Evolutionary conservation across 2,888 invertebrate genomes (phyloP), one percentile per base, ranked within the genome.

Genomic region (Drosophila monieri): DNA sequence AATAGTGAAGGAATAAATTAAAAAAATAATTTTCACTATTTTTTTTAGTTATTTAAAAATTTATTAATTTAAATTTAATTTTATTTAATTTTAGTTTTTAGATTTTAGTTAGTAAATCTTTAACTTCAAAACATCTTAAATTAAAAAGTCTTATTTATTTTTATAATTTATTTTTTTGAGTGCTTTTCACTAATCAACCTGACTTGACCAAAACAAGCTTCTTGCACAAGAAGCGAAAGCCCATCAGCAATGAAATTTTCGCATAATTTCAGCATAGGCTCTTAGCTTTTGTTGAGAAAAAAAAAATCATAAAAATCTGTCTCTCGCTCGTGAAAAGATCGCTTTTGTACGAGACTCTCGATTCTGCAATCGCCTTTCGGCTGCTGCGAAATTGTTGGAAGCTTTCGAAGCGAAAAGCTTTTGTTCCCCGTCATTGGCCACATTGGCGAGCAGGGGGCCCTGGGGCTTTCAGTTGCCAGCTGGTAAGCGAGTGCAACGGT

Each of bases 161-260:
- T n/a, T n/a, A n/a, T n/a, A n/a, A n/a, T n/a, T 6, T 35, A 35
- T 30, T 57, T 21, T 9, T 27, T 9, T 1, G 2, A 23, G 52
- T 61, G 62, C 12, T 43, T 21, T 4, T 35, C 27, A 54, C 18
- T 51, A 32, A 74, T 56, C 61, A 61, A 58, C 44, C 59, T 43
- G 66, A 60, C 60, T 60, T 60, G 60, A 52, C 54, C 74, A 57
- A 70, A 61, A 52, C 48, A 39, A 46, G 52, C 49, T 41, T 41
- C 65, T 78, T 78, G 72, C 80, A 69, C 80, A 80, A 80, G 56
- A 47, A 48, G 67, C 49, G 69, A 74, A 76, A 79, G 54, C 60
- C 71, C 71, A 65, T 71, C 66, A 57, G 65, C 35, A 66, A 70
- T 43, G 15, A 73, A 78, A 72, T 79, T 79, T 77, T 79, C 79